Percentiles rank a stretch among this genome's conserved stretches.
Evolutionary conservation across 64 coral and sea anemone species (phyloP).

Genomic region (Acropora yongei): DNA sequence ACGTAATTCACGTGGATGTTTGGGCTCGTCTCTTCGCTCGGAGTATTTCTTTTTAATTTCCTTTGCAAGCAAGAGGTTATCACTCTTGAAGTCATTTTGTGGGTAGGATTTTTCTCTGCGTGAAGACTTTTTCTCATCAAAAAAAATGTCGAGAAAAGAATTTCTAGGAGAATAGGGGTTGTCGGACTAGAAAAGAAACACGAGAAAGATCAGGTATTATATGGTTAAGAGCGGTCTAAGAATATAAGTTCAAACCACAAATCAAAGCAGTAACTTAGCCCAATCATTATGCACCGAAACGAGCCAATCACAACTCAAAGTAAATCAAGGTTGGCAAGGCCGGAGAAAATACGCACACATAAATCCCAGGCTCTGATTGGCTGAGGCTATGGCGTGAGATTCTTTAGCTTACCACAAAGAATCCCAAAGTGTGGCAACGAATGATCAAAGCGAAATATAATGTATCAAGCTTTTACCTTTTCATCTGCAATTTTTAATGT

Average conservation of each 20-base stretch:
- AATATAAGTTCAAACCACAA: background rate
- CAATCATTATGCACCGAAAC: no score
- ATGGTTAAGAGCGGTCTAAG: no score
- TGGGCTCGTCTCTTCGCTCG: constrained; percentile 23
- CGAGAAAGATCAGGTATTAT: background rate
- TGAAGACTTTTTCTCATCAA: constrained; percentile 12
- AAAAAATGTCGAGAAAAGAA: background rate
- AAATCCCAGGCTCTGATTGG: no score
- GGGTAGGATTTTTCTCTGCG: background rate
- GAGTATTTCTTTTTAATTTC: constrained; percentile 24
- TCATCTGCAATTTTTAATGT: constrained; percentile 56
- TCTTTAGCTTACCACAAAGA: no score
- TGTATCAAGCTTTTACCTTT: background rate
- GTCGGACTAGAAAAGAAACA: background rate
- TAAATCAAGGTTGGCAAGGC: no score
- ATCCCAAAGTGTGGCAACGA: no score
- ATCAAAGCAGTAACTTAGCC: background rate
- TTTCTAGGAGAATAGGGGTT: background rate
- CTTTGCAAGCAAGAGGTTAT: background rate
- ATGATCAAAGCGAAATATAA: no score
- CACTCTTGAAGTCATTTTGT: constrained; percentile 10
- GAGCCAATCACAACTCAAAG: background rate
- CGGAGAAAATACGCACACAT: background rate
- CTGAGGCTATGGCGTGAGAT: no score
- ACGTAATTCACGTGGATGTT: constrained; percentile 27